Evolutionary conservation across 2,113 vertebrate genomes (phyloP).

Genomic region (Myiozetetes cayanensis): DNA sequence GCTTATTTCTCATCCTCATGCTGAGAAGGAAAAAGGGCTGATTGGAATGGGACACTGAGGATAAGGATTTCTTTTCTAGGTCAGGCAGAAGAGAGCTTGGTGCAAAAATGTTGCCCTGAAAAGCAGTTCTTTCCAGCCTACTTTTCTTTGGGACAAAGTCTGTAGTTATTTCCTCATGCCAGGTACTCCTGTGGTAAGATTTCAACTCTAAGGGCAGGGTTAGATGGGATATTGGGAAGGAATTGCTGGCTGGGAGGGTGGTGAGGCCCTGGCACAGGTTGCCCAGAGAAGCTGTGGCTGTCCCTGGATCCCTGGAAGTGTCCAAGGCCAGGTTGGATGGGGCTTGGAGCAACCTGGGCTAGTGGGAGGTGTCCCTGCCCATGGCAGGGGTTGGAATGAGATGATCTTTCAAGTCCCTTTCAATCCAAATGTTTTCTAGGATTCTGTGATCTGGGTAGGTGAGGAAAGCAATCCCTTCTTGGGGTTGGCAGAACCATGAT

Average conservation of each 20-base stretch:
- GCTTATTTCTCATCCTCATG: not conserved
- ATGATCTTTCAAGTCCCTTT: not conserved
- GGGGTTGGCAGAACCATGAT: not conserved
- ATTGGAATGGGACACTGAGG: not conserved
- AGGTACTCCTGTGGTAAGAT: not conserved
- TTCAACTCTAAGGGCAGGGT: not conserved
- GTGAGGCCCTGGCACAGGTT: not conserved
- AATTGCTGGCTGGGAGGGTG: not conserved
- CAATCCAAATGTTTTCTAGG: not conserved
- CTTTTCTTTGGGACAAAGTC: not conserved
- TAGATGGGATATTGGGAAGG: not conserved
- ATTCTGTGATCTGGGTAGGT: not conserved
- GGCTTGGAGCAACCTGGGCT: not conserved
- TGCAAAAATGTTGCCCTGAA: not conserved
- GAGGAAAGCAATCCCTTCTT: not conserved
- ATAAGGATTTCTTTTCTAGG: constrained; percentile 23
- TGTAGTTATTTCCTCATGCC: not conserved
- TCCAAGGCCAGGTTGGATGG: not conserved
- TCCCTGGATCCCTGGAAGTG: not conserved
- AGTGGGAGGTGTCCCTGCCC: not conserved
- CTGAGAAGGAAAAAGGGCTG: not conserved
- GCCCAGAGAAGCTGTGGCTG: not conserved
- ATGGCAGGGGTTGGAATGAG: not conserved
- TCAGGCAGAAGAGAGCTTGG: constrained; percentile 17
- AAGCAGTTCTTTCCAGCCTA: not conserved